Conservation (phyloP, 1,140 invertebrate genomes). For the Batillaria attramentaria region DNA sequence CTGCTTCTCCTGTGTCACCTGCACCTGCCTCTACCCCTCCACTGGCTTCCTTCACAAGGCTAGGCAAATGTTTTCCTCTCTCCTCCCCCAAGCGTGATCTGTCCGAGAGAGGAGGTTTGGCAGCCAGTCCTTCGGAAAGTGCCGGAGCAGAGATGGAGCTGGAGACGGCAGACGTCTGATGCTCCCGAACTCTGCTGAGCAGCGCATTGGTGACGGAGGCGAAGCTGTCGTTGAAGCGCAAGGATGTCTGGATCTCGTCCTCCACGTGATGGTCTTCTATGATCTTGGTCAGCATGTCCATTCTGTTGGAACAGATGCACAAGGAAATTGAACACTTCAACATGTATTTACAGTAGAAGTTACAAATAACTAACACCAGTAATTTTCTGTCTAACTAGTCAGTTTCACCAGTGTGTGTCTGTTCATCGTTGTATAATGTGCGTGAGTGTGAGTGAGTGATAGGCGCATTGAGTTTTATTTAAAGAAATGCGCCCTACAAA, state of each 20-base stretch:
- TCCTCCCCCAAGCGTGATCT: background rate
- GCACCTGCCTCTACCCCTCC: no score
- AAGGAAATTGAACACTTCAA: background rate
- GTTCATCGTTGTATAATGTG: background rate
- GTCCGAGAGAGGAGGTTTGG: background rate
- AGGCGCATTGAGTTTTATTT: background rate
- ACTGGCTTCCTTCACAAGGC: background rate
- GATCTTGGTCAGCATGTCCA: conserved; percentile 29
- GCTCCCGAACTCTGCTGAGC: background rate
- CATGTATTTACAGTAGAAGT: background rate
- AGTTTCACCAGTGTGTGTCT: background rate
- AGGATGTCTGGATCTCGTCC: conserved; percentile 18
- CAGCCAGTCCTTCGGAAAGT: background rate
- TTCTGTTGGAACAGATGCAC: background rate
- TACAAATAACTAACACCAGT: background rate
- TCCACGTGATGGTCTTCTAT: conserved; percentile 19
- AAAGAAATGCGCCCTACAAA: background rate
- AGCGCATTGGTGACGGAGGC: background rate
- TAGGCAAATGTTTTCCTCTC: background rate
- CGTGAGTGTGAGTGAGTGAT: background rate
- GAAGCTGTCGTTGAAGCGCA: conserved; percentile 11
- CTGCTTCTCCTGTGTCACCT: no score
- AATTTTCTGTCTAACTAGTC: background rate
- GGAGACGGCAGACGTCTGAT: no score
- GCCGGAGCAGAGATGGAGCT: background rate